These are phyloP conservation scores for Cnemophilus loriae DNA, from an alignment of 2,113 vertebrate genomes.

Conservation along the genomic window DNA sequence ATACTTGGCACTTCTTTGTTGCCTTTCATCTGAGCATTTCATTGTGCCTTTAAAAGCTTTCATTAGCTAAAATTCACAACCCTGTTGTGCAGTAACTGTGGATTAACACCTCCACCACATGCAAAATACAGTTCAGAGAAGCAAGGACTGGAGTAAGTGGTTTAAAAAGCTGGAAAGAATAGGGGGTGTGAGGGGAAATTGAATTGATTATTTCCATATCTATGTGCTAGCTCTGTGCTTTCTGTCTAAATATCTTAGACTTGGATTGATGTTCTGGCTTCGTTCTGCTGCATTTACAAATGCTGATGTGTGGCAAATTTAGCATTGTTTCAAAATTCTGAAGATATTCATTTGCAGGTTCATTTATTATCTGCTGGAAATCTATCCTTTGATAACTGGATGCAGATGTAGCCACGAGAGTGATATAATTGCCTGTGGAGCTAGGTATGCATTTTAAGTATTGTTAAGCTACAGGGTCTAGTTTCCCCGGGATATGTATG, in stretches of 20 bases:
- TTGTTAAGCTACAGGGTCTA: constrained; percentile 20
- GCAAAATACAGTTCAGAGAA: constrained; percentile 30
- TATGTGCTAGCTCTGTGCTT: background rate
- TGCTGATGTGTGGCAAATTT: background rate
- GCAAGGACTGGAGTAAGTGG: constrained; percentile 8
- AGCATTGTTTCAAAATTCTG: constrained; percentile 17
- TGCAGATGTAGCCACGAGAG: background rate
- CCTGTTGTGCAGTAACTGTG: constrained; percentile 22
- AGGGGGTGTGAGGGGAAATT: background rate
- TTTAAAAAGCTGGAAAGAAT: constrained; percentile 39
- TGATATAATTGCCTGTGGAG: constrained; percentile 23
- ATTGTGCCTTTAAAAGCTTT: constrained; percentile 55
- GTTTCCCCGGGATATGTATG: constrained; percentile 13
- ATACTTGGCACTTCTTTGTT: constrained; percentile 37
- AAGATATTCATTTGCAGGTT: background rate
- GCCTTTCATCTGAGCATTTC: constrained; percentile 33
- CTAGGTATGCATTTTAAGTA: constrained; percentile 38
- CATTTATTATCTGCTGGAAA: constrained; percentile 19
- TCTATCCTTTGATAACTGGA: constrained; percentile 16
- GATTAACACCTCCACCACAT: constrained; percentile 47
- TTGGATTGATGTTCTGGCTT: background rate
- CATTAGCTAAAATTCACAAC: constrained; percentile 58
- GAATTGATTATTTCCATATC: background rate
- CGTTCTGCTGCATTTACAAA: background rate
- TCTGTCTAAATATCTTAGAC: background rate